These are phyloP conservation scores for Agrilus mali DNA, from an alignment of 2,888 invertebrate species.

Conservation along the genomic window DNA sequence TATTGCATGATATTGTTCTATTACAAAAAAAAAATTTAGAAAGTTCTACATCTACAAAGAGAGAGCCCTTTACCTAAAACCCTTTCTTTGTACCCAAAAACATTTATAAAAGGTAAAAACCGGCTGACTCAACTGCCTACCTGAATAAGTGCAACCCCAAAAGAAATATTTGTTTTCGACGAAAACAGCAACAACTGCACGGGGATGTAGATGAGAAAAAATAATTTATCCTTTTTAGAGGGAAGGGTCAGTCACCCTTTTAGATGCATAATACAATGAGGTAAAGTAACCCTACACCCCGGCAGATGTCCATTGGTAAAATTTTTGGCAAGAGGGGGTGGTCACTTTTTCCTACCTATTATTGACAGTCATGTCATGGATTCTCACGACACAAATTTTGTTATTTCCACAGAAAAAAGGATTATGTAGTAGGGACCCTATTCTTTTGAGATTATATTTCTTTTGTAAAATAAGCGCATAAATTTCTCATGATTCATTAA, in stretches of 20 bases:
- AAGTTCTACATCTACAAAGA: neutral
- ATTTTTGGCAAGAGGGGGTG: slow-evolving; percentile 7
- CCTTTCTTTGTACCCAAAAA: neutral
- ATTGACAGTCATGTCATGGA: too few species aligned
- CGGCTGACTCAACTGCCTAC: neutral
- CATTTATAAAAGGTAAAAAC: neutral
- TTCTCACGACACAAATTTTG: too few species aligned
- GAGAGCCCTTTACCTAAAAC: neutral
- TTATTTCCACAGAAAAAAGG: too few species aligned
- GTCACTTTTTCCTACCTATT: neutral
- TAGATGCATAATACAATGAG: slow-evolving; percentile 9
- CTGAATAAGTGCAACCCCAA: neutral
- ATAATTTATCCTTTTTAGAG: slow-evolving; percentile 6
- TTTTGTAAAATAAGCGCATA: too few species aligned
- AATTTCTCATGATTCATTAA: too few species aligned
- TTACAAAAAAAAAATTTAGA: slow-evolving; percentile 4
- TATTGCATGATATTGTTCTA: too few species aligned
- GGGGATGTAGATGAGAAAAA: slow-evolving; percentile 10
- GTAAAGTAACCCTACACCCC: slow-evolving; percentile 16
- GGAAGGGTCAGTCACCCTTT: slow-evolving; percentile 17
- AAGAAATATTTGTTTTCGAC: slow-evolving; percentile 6
- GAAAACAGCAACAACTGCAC: slow-evolving; percentile 10
- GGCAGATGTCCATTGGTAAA: slow-evolving; percentile 17
- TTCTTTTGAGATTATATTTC: too few species aligned
- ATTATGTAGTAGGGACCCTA: too few species aligned